Conservation (phyloP, 2,113 vertebrate genomes). For the Nothocercus julius region DNA sequence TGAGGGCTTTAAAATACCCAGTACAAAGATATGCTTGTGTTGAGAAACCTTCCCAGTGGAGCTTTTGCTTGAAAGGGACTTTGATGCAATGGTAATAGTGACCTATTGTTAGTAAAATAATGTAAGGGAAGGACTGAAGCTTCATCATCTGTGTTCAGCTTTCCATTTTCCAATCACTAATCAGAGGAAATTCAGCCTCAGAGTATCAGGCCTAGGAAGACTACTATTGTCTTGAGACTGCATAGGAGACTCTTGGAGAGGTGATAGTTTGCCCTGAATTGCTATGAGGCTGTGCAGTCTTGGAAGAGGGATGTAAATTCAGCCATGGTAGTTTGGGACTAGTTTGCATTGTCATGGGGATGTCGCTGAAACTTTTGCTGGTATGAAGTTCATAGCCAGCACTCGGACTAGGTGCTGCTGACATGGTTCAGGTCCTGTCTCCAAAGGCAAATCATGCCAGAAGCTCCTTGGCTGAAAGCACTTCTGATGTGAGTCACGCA, state of each 20-base stretch:
- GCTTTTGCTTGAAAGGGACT: conserved; percentile 6
- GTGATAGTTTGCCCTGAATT: not conserved
- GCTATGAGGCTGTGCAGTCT: fast-evolving
- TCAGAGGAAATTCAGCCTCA: conserved; percentile 10
- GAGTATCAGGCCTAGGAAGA: not conserved
- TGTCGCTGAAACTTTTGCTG: not conserved
- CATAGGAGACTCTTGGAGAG: not conserved
- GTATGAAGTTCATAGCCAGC: not conserved
- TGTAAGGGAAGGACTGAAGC: not conserved
- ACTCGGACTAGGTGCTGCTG: not conserved
- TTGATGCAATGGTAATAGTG: conserved; percentile 9
- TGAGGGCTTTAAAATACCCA: conserved; percentile 26
- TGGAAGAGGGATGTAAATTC: not conserved
- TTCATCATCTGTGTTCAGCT: conserved; percentile 1
- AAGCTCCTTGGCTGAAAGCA: not conserved
- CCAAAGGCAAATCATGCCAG: not conserved
- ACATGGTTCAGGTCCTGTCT: not conserved
- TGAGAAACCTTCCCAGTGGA: conserved; percentile 12
- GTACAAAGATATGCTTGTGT: conserved; percentile 14
- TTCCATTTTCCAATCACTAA: not conserved
- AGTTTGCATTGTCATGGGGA: not conserved
- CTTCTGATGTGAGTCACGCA: not conserved
- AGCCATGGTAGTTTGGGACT: not conserved
- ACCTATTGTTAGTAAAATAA: not conserved
- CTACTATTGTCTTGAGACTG: not conserved